These are phyloP conservation scores for Xenopus borealis DNA, from an alignment of 2,113 vertebrate species.

Conservation along the genomic window DNA sequence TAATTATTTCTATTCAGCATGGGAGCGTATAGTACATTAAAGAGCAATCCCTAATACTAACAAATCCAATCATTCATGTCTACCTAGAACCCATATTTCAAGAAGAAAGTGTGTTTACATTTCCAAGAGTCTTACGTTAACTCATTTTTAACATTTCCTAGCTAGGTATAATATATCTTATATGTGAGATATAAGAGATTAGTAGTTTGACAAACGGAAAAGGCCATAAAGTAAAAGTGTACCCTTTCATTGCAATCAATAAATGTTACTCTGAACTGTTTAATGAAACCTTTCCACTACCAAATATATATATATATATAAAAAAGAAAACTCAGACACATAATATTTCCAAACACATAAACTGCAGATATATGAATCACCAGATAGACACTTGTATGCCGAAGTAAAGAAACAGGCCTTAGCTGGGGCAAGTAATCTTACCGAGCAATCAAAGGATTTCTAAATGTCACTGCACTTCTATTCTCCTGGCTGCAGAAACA, in stretches of 20 bases:
- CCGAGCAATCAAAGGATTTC: conserved; percentile 43
- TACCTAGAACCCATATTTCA: too few species aligned
- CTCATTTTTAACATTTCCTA: too few species aligned
- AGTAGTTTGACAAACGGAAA: too few species aligned
- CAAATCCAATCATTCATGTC: too few species aligned
- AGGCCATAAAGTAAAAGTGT: too few species aligned
- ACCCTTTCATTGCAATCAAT: neutral
- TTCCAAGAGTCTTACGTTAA: too few species aligned
- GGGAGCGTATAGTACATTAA: too few species aligned
- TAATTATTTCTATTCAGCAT: too few species aligned
- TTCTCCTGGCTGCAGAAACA: conserved; percentile 23
- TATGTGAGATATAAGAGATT: too few species aligned
- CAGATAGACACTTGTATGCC: conserved; percentile 3
- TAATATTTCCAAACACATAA: conserved; percentile 21
- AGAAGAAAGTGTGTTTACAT: too few species aligned
- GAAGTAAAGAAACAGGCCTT: conserved; percentile 16
- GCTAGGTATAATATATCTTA: too few species aligned
- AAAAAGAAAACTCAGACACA: conserved; percentile 1
- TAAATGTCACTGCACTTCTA: conserved; percentile 46
- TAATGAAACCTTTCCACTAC: neutral
- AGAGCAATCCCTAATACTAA: too few species aligned
- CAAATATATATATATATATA: neutral
- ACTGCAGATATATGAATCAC: conserved; percentile 10
- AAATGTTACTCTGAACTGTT: neutral
- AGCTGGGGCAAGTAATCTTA: conserved; percentile 41